A percentile compares a stretch with the other conserved stretches of the same genome.
Conservation (phyloP, 2,797 vertebrate genomes). For the Acanthopagrus latus region DNA sequence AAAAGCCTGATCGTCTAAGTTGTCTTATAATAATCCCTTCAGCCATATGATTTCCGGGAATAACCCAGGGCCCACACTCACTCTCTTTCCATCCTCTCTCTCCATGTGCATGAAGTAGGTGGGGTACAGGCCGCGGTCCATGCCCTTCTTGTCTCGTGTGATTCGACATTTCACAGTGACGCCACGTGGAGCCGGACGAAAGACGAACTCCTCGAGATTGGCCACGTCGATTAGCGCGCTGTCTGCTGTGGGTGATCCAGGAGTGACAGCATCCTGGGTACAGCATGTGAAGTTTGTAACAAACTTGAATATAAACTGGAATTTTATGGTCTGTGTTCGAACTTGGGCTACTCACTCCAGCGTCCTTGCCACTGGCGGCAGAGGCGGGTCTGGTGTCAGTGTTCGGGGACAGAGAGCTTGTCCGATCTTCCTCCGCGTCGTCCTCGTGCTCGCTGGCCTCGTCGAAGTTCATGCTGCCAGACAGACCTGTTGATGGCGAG, state of each 20-base stretch:
- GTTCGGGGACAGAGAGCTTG: slow-evolving; percentile 78
- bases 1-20: too few species aligned
- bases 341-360: slow-evolving; percentile 79
- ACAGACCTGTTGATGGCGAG: slow-evolving; percentile 86
- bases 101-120: slow-evolving; percentile 99
- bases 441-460: slow-evolving; percentile 89
- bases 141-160: slow-evolving; percentile 95
- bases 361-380: slow-evolving; percentile 88
- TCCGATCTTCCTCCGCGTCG: slow-evolving; percentile 79
- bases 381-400: slow-evolving; percentile 88
- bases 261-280: slow-evolving; percentile 85
- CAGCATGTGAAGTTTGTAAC: too few species aligned
- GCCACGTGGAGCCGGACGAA: slow-evolving; percentile 91
- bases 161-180: slow-evolving; percentile 93
- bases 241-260: slow-evolving; percentile 83
- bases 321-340: neutral
- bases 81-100: slow-evolving; percentile 93
- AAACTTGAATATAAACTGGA: too few species aligned
- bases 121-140: slow-evolving; percentile 96
- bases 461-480: slow-evolving; percentile 93
- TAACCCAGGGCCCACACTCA: slow-evolving; percentile 58
- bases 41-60: neutral
- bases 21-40: too few species aligned
- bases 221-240: slow-evolving; percentile 86
- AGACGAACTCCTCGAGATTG: slow-evolving; percentile 92